Conservation (phyloP, 2,888 invertebrate genomes). For the Lycocerus yunnanus region DNA sequence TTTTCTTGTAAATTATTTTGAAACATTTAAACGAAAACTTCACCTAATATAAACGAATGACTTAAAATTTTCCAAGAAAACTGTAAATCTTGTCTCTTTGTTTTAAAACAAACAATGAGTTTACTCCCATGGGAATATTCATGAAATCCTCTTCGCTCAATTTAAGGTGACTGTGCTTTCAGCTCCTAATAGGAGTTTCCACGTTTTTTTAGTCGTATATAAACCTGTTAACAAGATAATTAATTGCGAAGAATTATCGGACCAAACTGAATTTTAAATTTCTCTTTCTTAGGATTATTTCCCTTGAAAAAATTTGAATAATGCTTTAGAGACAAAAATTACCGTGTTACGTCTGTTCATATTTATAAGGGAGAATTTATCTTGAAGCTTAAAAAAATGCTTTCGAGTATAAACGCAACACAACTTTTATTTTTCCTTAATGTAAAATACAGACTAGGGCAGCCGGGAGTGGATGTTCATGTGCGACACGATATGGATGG, state of each 20-base stretch:
- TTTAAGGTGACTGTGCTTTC: not conserved
- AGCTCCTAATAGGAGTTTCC: not conserved
- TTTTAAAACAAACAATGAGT: not conserved
- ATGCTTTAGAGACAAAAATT: not conserved
- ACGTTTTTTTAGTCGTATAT: not conserved
- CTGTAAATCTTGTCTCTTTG: not conserved
- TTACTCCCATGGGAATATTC: not conserved
- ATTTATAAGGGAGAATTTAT: not conserved
- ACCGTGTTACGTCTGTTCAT: not conserved
- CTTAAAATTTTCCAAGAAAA: not conserved
- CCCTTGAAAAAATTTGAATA: not conserved
- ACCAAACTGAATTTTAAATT: not conserved
- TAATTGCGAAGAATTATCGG: not conserved
- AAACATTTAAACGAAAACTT: not conserved
- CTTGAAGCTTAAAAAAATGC: not conserved
- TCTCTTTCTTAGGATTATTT: not conserved
- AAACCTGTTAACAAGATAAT: not conserved
- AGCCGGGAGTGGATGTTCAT: conserved; percentile 96
- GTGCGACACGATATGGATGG: conserved; percentile 78
- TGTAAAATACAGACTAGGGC: conserved; percentile 75
- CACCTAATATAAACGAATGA: not conserved
- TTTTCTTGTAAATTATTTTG: not conserved
- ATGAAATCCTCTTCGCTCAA: not conserved
- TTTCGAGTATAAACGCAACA: not conserved
- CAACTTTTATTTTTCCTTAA: conserved; percentile 50